Evolutionary conservation across 2,797 vertebrate genomes (phyloP).

Genomic region (Dendrocincla fuliginosa): DNA sequence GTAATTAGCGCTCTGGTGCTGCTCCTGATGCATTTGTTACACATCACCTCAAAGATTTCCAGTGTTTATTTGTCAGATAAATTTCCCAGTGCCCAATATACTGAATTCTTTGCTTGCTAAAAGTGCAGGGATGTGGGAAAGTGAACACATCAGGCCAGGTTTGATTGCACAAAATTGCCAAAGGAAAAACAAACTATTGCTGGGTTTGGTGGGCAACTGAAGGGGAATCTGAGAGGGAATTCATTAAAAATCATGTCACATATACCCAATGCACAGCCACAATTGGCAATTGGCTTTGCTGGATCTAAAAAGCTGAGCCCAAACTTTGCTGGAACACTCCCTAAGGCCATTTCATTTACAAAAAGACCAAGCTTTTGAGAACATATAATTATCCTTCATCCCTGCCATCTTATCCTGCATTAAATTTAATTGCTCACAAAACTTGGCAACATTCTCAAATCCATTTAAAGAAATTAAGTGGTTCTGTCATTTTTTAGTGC

Average conservation of each 20-base stretch:
- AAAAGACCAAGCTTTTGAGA: constrained; percentile 59
- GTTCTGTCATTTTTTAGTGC: constrained; percentile 55
- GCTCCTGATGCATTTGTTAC: background rate
- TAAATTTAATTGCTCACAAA: constrained; percentile 69
- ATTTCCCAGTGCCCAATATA: background rate
- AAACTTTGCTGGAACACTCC: constrained; percentile 54
- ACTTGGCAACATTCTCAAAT: constrained; percentile 35
- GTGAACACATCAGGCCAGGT: background rate
- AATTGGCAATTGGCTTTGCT: background rate
- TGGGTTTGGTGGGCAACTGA: background rate
- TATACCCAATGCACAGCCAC: background rate
- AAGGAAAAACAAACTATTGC: background rate
- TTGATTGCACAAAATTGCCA: background rate
- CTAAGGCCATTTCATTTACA: constrained; percentile 65
- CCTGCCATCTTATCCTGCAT: constrained; percentile 52
- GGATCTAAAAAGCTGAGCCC: constrained; percentile 31
- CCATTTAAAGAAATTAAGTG: constrained; percentile 72
- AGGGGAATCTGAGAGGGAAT: background rate
- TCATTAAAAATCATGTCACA: constrained; percentile 28
- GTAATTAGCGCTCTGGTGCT: background rate
- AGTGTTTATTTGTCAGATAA: background rate
- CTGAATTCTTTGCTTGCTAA: background rate
- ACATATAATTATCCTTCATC: constrained; percentile 68
- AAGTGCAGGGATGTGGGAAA: background rate
- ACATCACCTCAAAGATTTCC: background rate